These are phyloP conservation scores for Deilephila porcellus DNA, from an alignment of 2,888 invertebrate species.

Conservation along the genomic window DNA sequence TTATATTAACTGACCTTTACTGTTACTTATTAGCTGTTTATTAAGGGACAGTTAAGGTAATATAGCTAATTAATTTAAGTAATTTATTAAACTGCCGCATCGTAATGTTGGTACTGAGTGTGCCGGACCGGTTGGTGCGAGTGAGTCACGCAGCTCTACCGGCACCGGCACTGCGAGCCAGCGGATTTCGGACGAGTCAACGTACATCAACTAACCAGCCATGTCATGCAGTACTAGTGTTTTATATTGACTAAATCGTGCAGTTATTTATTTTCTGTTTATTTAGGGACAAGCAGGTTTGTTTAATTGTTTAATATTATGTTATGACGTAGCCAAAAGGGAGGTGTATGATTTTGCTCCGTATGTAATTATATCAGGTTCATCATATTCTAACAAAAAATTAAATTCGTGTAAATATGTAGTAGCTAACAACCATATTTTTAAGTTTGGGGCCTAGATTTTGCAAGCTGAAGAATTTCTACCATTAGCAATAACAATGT, in stretches of 20 bases:
- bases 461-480: too few relatives aligned
- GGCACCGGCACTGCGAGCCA: slow-evolving; percentile 42
- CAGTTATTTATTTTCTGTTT: not conserved
- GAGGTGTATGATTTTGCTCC: too few relatives aligned
- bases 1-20: slow-evolving; percentile 24
- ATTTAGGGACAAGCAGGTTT: not conserved
- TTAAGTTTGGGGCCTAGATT: too few relatives aligned
- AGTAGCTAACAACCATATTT: too few relatives aligned
- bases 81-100: slow-evolving; percentile 49
- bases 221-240: slow-evolving; percentile 29
- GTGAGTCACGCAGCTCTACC: slow-evolving; percentile 60
- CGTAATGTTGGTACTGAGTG: slow-evolving; percentile 41
- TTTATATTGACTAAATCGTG: slow-evolving; percentile 26
- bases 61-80: too few relatives aligned
- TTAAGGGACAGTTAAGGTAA: not conserved
- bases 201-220: slow-evolving; percentile 42
- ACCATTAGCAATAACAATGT: too few relatives aligned
- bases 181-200: slow-evolving; percentile 52
- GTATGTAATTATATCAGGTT: too few relatives aligned
- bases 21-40: not conserved
- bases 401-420: too few relatives aligned
- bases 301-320: too few relatives aligned
- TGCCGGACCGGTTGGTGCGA: slow-evolving; percentile 54
- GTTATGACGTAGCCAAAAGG: too few relatives aligned
- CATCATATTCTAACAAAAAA: too few relatives aligned